Base-by-base conservation (phyloP, 1,140 invertebrate genomes). In the Caenorhabditis tropicalis region DNA sequence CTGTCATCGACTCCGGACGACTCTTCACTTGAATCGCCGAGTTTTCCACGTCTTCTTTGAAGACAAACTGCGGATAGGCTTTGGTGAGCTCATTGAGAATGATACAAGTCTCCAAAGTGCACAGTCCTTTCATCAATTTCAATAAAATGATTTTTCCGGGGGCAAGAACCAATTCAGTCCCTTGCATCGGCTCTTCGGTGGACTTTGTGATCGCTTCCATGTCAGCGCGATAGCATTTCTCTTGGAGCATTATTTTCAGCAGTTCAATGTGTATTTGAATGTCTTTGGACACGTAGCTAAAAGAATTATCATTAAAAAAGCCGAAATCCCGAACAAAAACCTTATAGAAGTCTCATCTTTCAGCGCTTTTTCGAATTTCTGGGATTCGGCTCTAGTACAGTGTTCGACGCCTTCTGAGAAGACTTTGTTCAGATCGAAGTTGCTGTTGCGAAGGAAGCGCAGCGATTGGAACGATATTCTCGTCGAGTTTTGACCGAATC, bases 231-330 rank as follows among this genome's bases (percentile, higher is more conserved):
- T 43, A 74, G 15, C 65, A 74, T 43, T 74, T 74, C 21, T 74
- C 65, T 24, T 74, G 65, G 19, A 74, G 36, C 65, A 74, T 74
- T 3, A 74, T 36, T 43, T 74, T 74, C 6, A 74, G 36, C 6
- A 46, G 65, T 43, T 74, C 65, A 3, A 74, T 43, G 21, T 74
- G 36, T 12, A 46, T 5, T 43, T 74, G 33, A 5, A 46, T 43
- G 2, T 74, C 33, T 31, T 43, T 74, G 21, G 36, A 43, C 2
- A 74, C 10, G n/a, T 24, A 74, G 33, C 65, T 74, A 36, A 46
- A 74, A 74, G 15, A 12, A 27, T 1, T 4, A 56, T 6, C 2
- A n/a, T 51, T 27, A 24, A 9, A 27, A 2, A 27, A 2, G 7
- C n/a, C 9, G 6, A 10, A 29, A 0, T 56, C 2, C 7, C 19